Evolutionary conservation across 2,888 invertebrate genomes (phyloP).

Genomic region (Sphaerophoria rueppellii): DNA sequence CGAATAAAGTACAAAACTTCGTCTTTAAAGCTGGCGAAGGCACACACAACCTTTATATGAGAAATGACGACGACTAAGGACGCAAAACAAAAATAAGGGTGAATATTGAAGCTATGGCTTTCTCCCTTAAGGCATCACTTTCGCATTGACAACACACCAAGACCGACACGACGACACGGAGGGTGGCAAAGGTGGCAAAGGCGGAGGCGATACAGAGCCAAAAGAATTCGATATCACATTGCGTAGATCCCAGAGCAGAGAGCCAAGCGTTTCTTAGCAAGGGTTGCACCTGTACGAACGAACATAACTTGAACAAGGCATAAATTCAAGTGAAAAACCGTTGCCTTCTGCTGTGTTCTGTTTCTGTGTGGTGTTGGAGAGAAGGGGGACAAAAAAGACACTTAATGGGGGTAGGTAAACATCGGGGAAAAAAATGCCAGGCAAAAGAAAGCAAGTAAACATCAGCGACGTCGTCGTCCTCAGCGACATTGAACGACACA

Average conservation of each 20-base stretch:
- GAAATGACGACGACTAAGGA: neutral
- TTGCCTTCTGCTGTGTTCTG: conserved; percentile 57
- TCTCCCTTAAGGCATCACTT: conserved; percentile 2
- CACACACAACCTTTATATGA: neutral
- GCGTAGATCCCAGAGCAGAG: conserved; percentile 9
- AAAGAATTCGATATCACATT: conserved; percentile 29
- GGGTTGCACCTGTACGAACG: conserved; percentile 71
- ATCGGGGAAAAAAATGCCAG: neutral
- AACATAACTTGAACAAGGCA: conserved; percentile 70
- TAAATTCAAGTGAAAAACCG: conserved; percentile 66
- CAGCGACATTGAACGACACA: too few species aligned
- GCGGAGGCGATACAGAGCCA: neutral
- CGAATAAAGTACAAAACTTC: conserved; percentile 47
- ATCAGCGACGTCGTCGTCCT: neutral
- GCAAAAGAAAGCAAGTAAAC: conserved; percentile 12
- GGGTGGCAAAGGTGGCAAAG: neutral
- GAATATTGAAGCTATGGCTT: conserved; percentile 42
- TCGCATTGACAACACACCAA: neutral
- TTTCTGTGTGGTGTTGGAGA: neutral
- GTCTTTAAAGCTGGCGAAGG: conserved; percentile 12
- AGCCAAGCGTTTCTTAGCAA: conserved; percentile 40
- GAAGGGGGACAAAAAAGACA: conserved; percentile 52
- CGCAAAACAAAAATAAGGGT: conserved; percentile 34
- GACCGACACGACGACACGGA: neutral
- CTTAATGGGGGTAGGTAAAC: conserved; percentile 59